These are phyloP conservation scores for Tonatia bakeri DNA, from an alignment of 2,113 vertebrate species.

Conservation along the genomic window DNA sequence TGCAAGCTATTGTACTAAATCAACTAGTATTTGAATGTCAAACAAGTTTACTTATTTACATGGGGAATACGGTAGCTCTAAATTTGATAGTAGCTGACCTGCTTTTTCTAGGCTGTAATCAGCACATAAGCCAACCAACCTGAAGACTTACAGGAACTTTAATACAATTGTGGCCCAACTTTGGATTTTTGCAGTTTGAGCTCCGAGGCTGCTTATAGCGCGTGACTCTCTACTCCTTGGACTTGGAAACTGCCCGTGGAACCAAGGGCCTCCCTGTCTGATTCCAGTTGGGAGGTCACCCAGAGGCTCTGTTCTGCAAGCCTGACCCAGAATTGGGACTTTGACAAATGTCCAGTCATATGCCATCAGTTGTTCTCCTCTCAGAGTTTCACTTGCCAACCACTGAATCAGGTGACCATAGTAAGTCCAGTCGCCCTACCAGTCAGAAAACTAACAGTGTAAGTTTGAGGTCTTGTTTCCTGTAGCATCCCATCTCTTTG, in stretches of 20 bases:
- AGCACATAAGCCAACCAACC: background rate
- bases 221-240: background rate
- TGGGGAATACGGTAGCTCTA: background rate
- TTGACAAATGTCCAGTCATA: background rate
- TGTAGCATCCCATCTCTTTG: background rate
- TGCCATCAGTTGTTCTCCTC: too few relatives aligned
- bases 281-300: background rate
- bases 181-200: background rate
- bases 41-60: slow-evolving; percentile 1
- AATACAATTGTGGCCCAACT: background rate
- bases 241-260: background rate
- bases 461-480: background rate
- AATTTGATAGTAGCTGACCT: background rate
- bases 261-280: background rate
- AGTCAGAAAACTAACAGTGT: background rate
- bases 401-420: background rate
- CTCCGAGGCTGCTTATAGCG: background rate
- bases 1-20: background rate
- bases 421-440: too few relatives aligned
- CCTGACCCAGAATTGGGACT: background rate
- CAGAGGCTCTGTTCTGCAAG: background rate
- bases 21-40: slow-evolving; percentile 3
- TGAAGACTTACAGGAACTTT: background rate
- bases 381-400: background rate
- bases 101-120: background rate